Evolutionary conservation across 2,888 invertebrate genomes (phyloP), one percentile per base, ranked within the genome.

Genomic region (Pollenia griseotomentosa): DNA sequence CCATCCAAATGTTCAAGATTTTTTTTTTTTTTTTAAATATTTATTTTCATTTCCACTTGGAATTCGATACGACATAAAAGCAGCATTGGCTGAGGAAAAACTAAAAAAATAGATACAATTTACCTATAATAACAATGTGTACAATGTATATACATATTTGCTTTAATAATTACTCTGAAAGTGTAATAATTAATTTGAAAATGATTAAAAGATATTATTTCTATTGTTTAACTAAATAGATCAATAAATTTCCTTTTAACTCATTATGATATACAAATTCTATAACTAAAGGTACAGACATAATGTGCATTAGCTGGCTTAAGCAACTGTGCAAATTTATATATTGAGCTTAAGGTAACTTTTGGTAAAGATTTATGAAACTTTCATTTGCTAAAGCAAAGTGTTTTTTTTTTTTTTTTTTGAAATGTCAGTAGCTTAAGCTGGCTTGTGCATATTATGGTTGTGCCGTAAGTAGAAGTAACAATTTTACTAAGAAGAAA

Each of bases 41-140:
- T 75, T 66, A 59, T 79, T 79, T 80, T 81, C 61, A 77, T 87
- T 83, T 86, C 65, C 66, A 75, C 71, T 77, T 89, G 92, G 90
- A 91, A 92, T 88, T 66, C 71, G 90, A 92, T 90, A 89, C 90
- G 82, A 90, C 90, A 91, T 92, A 90, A 92, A 91, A 91, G 92
- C 89, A 89, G 57, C n/a, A 65, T 59, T 51, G 63, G 55, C 73
- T 82, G 10, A 46, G n/a, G 51, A 73, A 65, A 65, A 84, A 48
- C 16, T 14, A 9, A 59, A 73, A 51, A 81, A 78, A 83, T 73
- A 77, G 77, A 73, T 81, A 81, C 71, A 87, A 81, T 87, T 78
- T 63, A 68, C 74, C 63, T 78, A 79, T 42, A 75, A 73, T 23
- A 73, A 73, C 71, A 73, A 46, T 46, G 0, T 3, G 3, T 57